Percentiles rank a stretch among this genome's conserved stretches.
phyloP scores from a whole-genome alignment of 35 echinoderm and acorn worm genomes.

The Heliocidaris erythrogramma region DNA sequence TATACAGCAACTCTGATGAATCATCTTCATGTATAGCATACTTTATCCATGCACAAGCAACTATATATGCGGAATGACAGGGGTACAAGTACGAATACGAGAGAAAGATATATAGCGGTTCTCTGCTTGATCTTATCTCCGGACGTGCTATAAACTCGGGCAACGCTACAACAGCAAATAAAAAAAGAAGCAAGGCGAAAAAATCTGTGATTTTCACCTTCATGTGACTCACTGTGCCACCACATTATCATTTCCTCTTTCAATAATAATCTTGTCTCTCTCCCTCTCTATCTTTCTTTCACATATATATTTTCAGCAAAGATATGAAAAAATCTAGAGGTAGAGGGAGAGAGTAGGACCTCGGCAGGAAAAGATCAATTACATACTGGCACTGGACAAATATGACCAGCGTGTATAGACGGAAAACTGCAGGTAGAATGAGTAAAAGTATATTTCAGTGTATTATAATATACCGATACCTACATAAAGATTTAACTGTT shows the following conservation, averaged over 20 bases:
- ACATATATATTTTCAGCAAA: constrained; percentile 5
- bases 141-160: neutral
- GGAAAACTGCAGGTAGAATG: neutral
- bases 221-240: constrained; percentile 25
- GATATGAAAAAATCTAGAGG: neutral
- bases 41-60: neutral
- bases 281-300: neutral
- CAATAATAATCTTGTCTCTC: constrained; percentile 13
- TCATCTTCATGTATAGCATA: neutral
- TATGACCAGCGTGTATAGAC: neutral
- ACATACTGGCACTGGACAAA: constrained; percentile 8
- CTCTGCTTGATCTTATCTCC: neutral
- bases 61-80: neutral
- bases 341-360: neutral
- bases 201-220: constrained; percentile 33
- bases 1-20: neutral
- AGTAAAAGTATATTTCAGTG: neutral
- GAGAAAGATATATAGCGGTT: neutral
- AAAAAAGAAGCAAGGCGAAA: constrained; percentile 24
- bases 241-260: constrained; percentile 45
- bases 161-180: constrained; percentile 36
- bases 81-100: neutral
- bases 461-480: neutral
- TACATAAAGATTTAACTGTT: neutral
- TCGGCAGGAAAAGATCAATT: neutral